phyloP scores from a whole-genome alignment of 2,113 vertebrate species.

The Oceanites oceanicus region DNA sequence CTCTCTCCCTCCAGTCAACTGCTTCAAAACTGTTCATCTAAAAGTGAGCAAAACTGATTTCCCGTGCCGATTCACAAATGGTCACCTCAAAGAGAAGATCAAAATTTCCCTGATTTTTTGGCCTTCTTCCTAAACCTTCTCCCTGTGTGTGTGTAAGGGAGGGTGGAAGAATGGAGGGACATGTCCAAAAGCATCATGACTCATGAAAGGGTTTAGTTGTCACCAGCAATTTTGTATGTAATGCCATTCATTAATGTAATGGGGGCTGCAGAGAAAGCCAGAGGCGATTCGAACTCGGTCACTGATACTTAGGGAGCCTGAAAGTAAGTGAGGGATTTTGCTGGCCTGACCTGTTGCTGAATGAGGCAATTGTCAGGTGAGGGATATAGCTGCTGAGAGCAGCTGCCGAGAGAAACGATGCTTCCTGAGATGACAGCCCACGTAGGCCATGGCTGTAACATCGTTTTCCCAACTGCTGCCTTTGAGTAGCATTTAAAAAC shows the following conservation, averaged over 20 bases:
- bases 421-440: neutral
- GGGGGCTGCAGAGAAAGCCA: neutral
- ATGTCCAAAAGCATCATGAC: neutral
- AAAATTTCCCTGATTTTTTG: neutral
- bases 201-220: neutral
- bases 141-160: neutral
- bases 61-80: neutral
- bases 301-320: neutral
- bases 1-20: neutral
- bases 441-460: neutral
- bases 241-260: neutral
- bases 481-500: neutral
- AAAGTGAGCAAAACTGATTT: neutral
- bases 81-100: neutral
- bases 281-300: neutral
- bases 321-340: neutral
- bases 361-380: neutral
- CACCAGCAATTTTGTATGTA: neutral
- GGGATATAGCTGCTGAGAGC: neutral
- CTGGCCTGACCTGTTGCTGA: slow-evolving; percentile 18
- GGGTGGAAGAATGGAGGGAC: neutral
- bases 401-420: neutral
- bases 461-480: neutral
- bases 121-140: neutral
- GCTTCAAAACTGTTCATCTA: neutral